Base-by-base conservation (phyloP, 2,797 vertebrate genomes). In the Gila robusta region DNA sequence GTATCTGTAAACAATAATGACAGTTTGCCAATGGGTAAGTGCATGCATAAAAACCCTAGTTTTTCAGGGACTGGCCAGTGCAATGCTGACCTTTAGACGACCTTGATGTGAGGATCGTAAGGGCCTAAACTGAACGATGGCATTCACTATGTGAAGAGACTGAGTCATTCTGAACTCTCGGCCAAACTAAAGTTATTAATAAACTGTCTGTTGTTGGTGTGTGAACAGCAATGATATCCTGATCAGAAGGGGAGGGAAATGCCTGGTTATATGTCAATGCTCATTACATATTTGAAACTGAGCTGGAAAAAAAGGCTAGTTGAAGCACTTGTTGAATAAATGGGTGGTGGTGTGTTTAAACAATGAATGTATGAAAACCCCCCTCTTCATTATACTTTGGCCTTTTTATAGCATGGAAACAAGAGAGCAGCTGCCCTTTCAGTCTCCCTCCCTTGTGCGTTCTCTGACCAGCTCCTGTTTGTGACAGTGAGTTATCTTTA, bases 101-200 rank as follows among this genome's bases (percentile, higher is more conserved):
- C 91, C 91, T 90, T 90, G 86, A 52, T 88, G 69, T 64, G 83
- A 76, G 88, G 56, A 76, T 88, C 88, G 78, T 79, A 72, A 19
- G 66, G 77, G 73, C 71, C 87, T n/a, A 78, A 64, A 71, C 49
- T 83, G 81, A 81, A 83, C 82, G 62, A 80, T 90, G 88, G 91
- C 91, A 91, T 93, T 89, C 71, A 84, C 92, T 93, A 90, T 93
- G 90, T 84, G 87, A 87, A 86, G 89, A 90, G 85, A 92, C 89
- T 93, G 91, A 94, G 92, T 93, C 93, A 93, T 89, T 89, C 85
- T 89, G 89, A 69, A 92, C 86, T 91, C 76, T 88, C 49, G 85
- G 82, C 87, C 89, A 90, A 88, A 92, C 37, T 77, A 39, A 41
- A 21, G 92, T 90, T 96, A 96, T 95, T 95, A 94, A 96, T 96